phyloP scores from a whole-genome alignment of 2,113 vertebrate species.

The Mustela lutreola region DNA sequence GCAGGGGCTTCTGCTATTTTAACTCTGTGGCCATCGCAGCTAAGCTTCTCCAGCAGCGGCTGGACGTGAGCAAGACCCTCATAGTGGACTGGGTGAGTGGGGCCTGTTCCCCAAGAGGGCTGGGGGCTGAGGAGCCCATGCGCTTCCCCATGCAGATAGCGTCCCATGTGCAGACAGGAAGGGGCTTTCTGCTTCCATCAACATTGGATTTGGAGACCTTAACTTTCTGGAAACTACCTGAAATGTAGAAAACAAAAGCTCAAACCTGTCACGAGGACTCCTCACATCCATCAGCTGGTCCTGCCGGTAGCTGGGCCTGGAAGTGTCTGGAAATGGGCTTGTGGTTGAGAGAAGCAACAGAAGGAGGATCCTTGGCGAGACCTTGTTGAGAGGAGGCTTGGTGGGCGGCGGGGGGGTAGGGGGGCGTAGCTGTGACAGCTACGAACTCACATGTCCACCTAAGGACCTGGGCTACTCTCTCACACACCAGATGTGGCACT shows the following conservation, averaged over 20 bases:
- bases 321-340: accelerated
- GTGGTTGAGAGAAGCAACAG: neutral
- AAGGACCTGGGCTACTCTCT: neutral
- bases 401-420: accelerated
- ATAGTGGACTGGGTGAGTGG: slow-evolving; percentile 98
- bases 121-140: no score
- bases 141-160: accelerated
- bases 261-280: accelerated
- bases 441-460: accelerated
- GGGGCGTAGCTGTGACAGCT: accelerated
- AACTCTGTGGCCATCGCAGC: slow-evolving; percentile 98
- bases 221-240: neutral
- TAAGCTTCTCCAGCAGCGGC: slow-evolving; percentile 96
- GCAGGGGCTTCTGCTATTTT: slow-evolving; percentile 99
- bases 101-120: accelerated
- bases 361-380: accelerated
- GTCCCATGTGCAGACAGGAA: accelerated
- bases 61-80: slow-evolving; percentile 96
- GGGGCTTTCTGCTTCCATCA: accelerated
- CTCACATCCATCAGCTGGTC: accelerated
- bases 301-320: accelerated
- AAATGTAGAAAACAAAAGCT: neutral
- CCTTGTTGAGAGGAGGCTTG: accelerated
- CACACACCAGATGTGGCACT: accelerated
- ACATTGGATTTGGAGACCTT: no score